Conservation (phyloP, 2,888 invertebrate genomes). For the Pseudolycoriella hygida region DNA sequence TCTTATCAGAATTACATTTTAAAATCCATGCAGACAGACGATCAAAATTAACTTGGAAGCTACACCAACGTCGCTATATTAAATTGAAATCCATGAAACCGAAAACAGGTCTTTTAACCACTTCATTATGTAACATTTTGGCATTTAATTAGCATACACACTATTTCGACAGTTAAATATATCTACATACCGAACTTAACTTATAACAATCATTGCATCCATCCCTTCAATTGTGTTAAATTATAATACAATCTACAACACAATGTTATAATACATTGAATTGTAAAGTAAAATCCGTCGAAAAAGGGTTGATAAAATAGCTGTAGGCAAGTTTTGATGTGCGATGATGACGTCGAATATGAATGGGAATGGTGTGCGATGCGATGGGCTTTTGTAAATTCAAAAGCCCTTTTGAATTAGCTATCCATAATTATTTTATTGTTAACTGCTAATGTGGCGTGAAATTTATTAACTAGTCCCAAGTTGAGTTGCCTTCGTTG, state of each 20-base stretch:
- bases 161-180: not conserved
- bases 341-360: not conserved
- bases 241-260: not conserved
- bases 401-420: slow-evolving; percentile 4
- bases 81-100: no score
- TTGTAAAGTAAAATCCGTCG: not conserved
- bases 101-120: no score
- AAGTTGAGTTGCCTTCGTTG: slow-evolving; percentile 5
- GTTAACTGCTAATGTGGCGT: slow-evolving; percentile 9
- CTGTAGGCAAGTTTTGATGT: slow-evolving; percentile 1
- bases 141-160: not conserved
- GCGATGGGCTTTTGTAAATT: not conserved
- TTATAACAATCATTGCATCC: not conserved
- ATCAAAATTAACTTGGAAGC: no score
- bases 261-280: not conserved
- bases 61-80: no score
- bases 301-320: slow-evolving; percentile 1
- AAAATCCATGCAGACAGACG: no score
- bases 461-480: slow-evolving; percentile 9
- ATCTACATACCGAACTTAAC: not conserved
- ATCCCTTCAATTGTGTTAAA: not conserved
- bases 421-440: slow-evolving; percentile 9
- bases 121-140: not conserved
- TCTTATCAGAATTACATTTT: no score
- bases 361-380: not conserved